Evolutionary conservation across 2,797 vertebrate genomes (phyloP).

Genomic region (Nyctibius grandis): DNA sequence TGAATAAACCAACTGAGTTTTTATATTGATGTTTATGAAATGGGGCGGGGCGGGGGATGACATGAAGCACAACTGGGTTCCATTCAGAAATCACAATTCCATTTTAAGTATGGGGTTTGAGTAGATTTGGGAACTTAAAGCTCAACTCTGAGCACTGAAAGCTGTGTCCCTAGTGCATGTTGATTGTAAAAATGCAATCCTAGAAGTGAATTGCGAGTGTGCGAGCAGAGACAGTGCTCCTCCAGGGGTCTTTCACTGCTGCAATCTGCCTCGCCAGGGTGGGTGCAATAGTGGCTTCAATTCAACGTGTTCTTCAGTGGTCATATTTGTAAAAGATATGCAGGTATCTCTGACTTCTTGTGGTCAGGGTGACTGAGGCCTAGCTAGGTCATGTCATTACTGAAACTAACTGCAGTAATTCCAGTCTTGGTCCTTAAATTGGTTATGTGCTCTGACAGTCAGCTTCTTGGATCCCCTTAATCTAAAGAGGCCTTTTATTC

Average conservation of each 20-base stretch:
- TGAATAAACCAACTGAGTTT: neutral
- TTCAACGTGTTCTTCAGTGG: rapidly evolving
- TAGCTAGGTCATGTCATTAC: neutral
- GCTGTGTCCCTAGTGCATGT: neutral
- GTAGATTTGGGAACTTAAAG: neutral
- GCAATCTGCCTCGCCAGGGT: rapidly evolving
- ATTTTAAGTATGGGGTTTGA: neutral
- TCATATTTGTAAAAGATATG: neutral
- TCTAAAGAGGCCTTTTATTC: neutral
- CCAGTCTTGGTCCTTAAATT: neutral
- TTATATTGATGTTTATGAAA: neutral
- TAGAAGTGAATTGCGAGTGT: neutral
- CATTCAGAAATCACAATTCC: neutral
- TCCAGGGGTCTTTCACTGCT: neutral
- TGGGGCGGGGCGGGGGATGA: too few species aligned
- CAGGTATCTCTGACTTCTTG: neutral
- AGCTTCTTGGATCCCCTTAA: neutral
- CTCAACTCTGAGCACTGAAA: neutral
- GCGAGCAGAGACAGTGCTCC: neutral
- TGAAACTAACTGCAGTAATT: neutral
- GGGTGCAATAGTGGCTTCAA: neutral
- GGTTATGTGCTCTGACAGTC: neutral
- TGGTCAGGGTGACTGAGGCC: neutral
- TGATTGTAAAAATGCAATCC: neutral
- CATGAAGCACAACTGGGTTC: neutral